phyloP scores from a whole-genome alignment of 2,797 vertebrate genomes.

The Miichthys miiuy region DNA sequence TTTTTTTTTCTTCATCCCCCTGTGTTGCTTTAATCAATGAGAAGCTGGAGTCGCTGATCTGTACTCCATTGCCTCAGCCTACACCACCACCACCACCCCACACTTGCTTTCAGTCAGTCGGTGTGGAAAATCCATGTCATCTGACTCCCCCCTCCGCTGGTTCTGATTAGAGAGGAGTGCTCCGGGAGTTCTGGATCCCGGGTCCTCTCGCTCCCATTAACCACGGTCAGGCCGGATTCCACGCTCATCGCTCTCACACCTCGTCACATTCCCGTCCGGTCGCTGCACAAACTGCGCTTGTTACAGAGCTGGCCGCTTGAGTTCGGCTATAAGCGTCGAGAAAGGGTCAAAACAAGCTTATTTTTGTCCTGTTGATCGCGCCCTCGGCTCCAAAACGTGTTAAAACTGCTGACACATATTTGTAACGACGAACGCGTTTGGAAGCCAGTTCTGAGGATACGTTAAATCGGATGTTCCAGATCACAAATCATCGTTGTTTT shows the following conservation, averaged over 20 bases:
- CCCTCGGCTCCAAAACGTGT: conserved; percentile 17
- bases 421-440: conserved; percentile 1
- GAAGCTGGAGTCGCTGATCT: conserved; percentile 40
- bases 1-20: conserved; percentile 16
- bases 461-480: conserved; percentile 20
- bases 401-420: conserved; percentile 34
- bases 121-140: conserved; percentile 73
- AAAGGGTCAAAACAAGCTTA: conserved; percentile 13
- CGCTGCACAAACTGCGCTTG: neutral
- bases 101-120: conserved; percentile 1
- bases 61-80: conserved; percentile 24
- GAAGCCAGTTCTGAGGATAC: conserved; percentile 20
- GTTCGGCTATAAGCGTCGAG: neutral
- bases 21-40: conserved; percentile 62
- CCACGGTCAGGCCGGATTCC: conserved; percentile 63
- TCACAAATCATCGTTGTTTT: conserved; percentile 40
- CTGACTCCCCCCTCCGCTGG: conserved; percentile 62
- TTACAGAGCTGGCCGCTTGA: conserved; percentile 22
- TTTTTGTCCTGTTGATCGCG: conserved; percentile 18
- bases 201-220: conserved; percentile 53
- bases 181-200: conserved; percentile 48
- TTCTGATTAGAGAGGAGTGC: conserved; percentile 70
- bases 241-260: conserved; percentile 66
- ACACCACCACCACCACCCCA: neutral
- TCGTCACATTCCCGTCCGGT: conserved; percentile 52